A percentile compares a stretch with the other conserved stretches of the same genome.
phyloP scores from a whole-genome alignment of 2,113 vertebrate species.

The Clarias batrachus region DNA sequence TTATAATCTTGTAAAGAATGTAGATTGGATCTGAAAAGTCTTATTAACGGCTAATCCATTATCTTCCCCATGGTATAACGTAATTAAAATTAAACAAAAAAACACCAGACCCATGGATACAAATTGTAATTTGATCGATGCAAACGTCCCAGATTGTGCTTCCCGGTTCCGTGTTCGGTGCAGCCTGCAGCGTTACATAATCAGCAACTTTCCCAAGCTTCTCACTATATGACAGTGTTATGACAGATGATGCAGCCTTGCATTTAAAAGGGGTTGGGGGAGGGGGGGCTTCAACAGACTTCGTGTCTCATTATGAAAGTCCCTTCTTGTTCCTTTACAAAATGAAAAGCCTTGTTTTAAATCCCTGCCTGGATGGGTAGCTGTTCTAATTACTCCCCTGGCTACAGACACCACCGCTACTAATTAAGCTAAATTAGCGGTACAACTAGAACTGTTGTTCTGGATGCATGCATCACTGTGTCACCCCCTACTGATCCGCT shows the following conservation, averaged over 20 bases:
- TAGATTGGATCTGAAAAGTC: background rate
- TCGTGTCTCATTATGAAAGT: constrained; percentile 36
- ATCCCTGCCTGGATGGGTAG: constrained; percentile 34
- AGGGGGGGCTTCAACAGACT: background rate
- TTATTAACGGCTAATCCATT: background rate
- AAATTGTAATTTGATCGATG: background rate
- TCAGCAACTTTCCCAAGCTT: background rate
- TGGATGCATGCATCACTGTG: constrained; percentile 5
- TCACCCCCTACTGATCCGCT: background rate
- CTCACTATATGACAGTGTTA: constrained; percentile 23
- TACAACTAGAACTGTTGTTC: constrained; percentile 30
- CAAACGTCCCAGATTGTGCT: background rate
- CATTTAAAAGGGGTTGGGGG: background rate
- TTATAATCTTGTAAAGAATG: background rate
- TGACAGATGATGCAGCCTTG: constrained; percentile 23
- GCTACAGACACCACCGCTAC: constrained; percentile 25
- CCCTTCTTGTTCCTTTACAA: constrained; percentile 6
- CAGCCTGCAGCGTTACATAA: background rate
- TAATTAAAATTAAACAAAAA: background rate
- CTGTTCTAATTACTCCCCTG: constrained; percentile 49
- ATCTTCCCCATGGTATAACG: background rate
- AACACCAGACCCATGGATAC: background rate
- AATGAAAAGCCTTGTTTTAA: constrained; percentile 25
- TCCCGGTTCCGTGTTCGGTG: background rate
- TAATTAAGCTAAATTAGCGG: constrained; percentile 47